Evolutionary conservation across 1,140 invertebrate species (phyloP), one percentile per base, ranked within the genome.

Genomic region (Mercenaria mercenaria): DNA sequence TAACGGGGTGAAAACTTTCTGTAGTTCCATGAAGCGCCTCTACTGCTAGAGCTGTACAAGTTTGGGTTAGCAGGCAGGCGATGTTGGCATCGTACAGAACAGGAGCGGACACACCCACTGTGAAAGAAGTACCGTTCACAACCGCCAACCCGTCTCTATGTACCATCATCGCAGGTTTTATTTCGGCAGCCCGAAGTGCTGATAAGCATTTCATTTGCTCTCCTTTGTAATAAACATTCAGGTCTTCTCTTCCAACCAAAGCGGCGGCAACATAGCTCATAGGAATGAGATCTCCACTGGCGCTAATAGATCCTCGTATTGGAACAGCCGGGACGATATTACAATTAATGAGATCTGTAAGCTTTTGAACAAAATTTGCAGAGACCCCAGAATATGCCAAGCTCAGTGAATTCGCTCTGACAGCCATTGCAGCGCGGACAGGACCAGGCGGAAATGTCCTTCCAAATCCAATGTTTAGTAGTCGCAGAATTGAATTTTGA

Each of bases 231-330:
- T n/a, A 56, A 2, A 81, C 79, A 0, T 32, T 56, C 47, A 81
- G 61, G 23, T 81, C 79, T 32, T 56, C 79, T n/a, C 79, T 23
- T 10, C 79, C 79, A 56, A 81, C 61, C 50, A 81, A 10, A 37
- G 79, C 37, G 0, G 79, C 79, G 4, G 79, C 79, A 15, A 81
- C n/a, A 26, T 81, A 81, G 29, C 79, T 64, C 0, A 81, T 26
- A 23, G 79, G 79, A n/a, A 81, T 81, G 3, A 81, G 79, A 43
- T 81, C 79, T 20, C 79, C 79, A 26, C 79, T 81, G 13, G 79
- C 79, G 52, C 79, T 81, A 13, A 81, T 41, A 15, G 79, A 81
- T 13, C 79, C 79, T 59, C 79, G 39, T 18, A 81, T 0, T 1
- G 79, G 79, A 13, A 81, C 52, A 15, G 50, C 50, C 15, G 79